phyloP scores from a whole-genome alignment of 1,140 invertebrate species.

The Tribolium madens region DNA sequence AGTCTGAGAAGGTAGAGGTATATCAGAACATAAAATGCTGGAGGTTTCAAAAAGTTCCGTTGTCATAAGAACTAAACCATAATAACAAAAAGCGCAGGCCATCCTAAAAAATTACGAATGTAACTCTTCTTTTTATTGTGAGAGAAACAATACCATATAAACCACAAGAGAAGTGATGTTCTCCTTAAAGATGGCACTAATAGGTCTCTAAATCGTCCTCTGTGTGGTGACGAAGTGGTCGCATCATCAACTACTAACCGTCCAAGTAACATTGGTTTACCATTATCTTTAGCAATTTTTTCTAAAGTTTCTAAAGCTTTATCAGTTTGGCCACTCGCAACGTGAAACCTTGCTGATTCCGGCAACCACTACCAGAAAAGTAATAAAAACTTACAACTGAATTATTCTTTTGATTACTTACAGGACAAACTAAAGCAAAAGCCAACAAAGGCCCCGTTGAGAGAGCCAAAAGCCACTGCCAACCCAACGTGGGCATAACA shows the following conservation, averaged over 20 bases:
- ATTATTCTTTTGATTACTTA: conserved; percentile 66
- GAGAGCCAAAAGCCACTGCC: conserved; percentile 89
- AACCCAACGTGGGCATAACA: conserved; percentile 92
- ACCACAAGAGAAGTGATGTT: conserved; percentile 91
- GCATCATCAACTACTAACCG: conserved; percentile 87
- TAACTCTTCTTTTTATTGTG: no score
- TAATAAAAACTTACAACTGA: neutral
- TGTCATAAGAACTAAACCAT: conserved; percentile 94
- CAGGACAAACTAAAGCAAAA: conserved; percentile 84
- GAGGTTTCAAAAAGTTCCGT: conserved; percentile 90
- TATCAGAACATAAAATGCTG: conserved; percentile 66
- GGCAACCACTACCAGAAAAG: conserved; percentile 84
- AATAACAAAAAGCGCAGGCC: conserved; percentile 95
- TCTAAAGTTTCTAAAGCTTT: conserved; percentile 88
- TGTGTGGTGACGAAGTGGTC: conserved; percentile 68
- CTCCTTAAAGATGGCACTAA: conserved; percentile 83
- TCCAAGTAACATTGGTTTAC: conserved; percentile 88
- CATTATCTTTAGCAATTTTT: conserved; percentile 87
- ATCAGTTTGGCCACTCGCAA: conserved; percentile 86
- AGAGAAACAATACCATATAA: conserved; percentile 81
- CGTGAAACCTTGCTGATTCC: conserved; percentile 91
- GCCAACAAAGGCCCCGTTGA: conserved; percentile 89
- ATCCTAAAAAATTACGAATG: conserved; percentile 74
- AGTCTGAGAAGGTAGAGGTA: conserved; percentile 60
- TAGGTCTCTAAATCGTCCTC: conserved; percentile 82